Base-by-base conservation (phyloP, 2,113 vertebrate species). In the Apus apus region DNA sequence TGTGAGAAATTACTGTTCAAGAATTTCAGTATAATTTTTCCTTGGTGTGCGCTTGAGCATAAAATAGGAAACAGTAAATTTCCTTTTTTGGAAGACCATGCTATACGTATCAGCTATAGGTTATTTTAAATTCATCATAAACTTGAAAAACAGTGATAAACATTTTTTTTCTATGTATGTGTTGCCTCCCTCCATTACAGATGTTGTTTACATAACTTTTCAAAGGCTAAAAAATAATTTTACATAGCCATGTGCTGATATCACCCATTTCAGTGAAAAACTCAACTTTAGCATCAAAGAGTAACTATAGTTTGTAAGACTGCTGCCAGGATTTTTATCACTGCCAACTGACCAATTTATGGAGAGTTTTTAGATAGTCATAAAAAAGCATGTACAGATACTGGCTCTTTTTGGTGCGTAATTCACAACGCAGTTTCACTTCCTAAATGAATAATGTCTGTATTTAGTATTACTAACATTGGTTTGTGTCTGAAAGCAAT, bases 51-150 rank as follows among this genome's bases (percentile, higher is more conserved):
- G 60, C 91, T 67, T 51, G 8, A 85, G 58, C 11, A 6, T 92
- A 64, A 90, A 79, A 94, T 95, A 94, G 88, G 93, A 95, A 97
- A 76, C 61, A 8, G 50, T 51, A 88, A n/a, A 89, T 94, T 93
- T 94, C 88, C 86, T 93, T 95, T 95, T 96, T 86, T 8, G 22
- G 80, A 84, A 95, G 62, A 93, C 68, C 26, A 15, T 43, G 6
- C 15, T 56, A 19, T 78, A 25, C 25, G 2, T 53, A 58, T 32
- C 3, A 4, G 36, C 58, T 85, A 48, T 74, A 93, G 75, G 68
- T 79, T 75, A 38, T 72, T 90, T 48, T 89, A 94, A 92, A 45
- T 2, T 4, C 34, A 26, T 46, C 20, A 38, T 72, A 50, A 93
- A 88, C 70, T 71, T 36, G 43, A 34, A 72, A 78, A 94, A 61